A percentile compares a stretch with the other conserved stretches of the same genome.
Evolutionary conservation across 1,140 invertebrate species (phyloP).

Genomic region (Oscheius sp.): DNA sequence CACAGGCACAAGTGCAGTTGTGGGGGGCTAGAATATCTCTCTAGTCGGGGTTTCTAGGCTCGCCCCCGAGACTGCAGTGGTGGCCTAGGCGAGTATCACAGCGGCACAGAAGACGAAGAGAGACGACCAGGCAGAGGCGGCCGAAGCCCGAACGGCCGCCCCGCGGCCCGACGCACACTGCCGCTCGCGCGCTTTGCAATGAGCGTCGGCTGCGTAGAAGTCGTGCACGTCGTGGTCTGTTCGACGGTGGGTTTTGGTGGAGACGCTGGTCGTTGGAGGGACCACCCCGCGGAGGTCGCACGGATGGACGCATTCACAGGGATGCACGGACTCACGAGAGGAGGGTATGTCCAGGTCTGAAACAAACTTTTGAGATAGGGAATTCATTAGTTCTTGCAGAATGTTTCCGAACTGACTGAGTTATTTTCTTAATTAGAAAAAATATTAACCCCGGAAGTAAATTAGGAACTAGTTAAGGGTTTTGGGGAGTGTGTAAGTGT

Average conservation of each 20-base stretch:
- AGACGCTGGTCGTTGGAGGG: background rate
- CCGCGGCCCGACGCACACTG: constrained; percentile 34
- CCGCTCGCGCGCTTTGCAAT: constrained; percentile 37
- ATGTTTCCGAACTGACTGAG: too few relatives aligned
- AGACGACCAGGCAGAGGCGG: background rate
- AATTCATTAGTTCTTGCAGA: too few relatives aligned
- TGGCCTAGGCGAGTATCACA: background rate
- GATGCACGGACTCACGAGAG: background rate
- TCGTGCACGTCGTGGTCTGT: constrained; percentile 34
- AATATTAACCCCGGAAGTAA: too few relatives aligned
- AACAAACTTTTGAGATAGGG: too few relatives aligned
- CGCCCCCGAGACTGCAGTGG: too few relatives aligned
- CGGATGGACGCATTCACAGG: constrained; percentile 51
- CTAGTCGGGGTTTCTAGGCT: too few relatives aligned
- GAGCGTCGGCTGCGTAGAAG: constrained; percentile 49
- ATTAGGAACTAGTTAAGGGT: too few relatives aligned
- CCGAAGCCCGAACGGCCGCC: background rate
- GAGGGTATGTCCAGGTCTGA: constrained; percentile 49
- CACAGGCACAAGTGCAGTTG: background rate
- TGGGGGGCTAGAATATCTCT: background rate
- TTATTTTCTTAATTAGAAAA: too few relatives aligned
- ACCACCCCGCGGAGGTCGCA: constrained; percentile 42
- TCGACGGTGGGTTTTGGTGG: background rate
- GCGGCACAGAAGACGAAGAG: background rate
- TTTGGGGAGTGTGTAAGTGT: too few relatives aligned